A percentile compares a stretch with the other conserved stretches of the same genome.
phyloP scores from a whole-genome alignment of 2,797 vertebrate species.

The Merluccius polli region DNA sequence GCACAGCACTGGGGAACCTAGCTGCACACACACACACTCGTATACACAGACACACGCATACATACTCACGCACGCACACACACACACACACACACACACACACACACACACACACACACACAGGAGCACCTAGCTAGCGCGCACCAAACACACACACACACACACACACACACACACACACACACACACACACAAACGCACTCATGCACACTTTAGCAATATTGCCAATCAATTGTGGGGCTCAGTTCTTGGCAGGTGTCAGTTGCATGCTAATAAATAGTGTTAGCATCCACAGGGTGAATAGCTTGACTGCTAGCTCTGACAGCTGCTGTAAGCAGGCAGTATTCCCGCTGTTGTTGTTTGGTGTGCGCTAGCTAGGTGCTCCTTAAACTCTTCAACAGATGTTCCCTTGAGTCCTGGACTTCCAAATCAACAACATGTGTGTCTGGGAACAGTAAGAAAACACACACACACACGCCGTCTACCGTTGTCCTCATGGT shows the following conservation, averaged over 20 bases:
- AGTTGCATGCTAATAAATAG: background rate
- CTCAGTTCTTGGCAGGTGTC: background rate
- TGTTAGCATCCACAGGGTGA: background rate
- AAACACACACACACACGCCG: too few relatives aligned
- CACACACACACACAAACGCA: background rate
- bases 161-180: background rate
- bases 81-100: background rate
- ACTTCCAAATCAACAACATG: constrained; percentile 66
- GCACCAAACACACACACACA: background rate
- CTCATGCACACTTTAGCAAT: background rate
- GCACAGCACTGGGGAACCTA: constrained; percentile 37
- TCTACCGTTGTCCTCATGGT: too few relatives aligned
- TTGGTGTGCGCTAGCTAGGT: constrained; percentile 44
- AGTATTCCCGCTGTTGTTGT: constrained; percentile 6
- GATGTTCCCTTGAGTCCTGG: constrained; percentile 58
- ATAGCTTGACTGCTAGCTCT: background rate
- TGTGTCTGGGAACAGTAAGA: constrained; percentile 20
- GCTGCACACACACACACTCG: constrained; percentile 25
- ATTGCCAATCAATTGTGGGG: background rate
- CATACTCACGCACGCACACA: background rate
- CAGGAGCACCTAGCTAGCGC: too few relatives aligned
- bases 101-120: background rate
- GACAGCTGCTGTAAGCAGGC: background rate
- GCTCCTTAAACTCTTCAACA: constrained; percentile 68
- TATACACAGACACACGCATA: background rate